A percentile compares a stretch with the other conserved stretches of the same genome.
Evolutionary conservation across 2,113 vertebrate species (phyloP).

Genomic region (Lontra canadensis): DNA sequence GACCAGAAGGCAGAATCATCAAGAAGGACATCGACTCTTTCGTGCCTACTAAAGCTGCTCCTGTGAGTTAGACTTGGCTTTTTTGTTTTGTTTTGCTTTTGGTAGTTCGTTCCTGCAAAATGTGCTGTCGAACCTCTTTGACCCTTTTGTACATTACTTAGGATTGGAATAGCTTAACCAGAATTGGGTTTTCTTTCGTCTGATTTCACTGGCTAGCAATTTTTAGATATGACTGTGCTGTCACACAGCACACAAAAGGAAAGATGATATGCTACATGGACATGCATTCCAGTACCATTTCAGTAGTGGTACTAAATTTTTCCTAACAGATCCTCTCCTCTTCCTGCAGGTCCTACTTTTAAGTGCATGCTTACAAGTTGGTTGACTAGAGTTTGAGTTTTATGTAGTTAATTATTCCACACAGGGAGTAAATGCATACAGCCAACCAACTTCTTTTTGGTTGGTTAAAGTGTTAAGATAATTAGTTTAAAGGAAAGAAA

Average conservation of each 20-base stretch:
- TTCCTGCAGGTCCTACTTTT: neutral
- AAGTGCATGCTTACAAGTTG: neutral
- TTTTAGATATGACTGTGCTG: neutral
- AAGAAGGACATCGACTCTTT: constrained; percentile 96
- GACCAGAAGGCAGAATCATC: constrained; percentile 95
- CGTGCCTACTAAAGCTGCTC: constrained; percentile 90
- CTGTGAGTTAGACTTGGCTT: constrained; percentile 87
- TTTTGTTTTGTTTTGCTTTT: neutral
- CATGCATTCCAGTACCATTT: neutral
- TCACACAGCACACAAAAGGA: neutral
- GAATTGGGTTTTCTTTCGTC: neutral
- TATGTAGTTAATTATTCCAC: neutral
- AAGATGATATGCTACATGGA: neutral
- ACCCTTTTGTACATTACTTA: neutral
- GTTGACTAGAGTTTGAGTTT: neutral
- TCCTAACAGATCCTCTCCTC: neutral
- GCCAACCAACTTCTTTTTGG: neutral
- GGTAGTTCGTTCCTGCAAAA: neutral
- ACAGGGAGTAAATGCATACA: neutral
- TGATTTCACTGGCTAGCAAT: neutral
- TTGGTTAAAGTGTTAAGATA: neutral
- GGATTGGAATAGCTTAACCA: neutral
- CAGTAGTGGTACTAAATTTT: neutral
- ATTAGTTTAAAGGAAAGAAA: neutral
- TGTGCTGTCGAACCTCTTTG: neutral